Conservation (phyloP, 2,113 vertebrate species). For the Carlito syrichta region DNA sequence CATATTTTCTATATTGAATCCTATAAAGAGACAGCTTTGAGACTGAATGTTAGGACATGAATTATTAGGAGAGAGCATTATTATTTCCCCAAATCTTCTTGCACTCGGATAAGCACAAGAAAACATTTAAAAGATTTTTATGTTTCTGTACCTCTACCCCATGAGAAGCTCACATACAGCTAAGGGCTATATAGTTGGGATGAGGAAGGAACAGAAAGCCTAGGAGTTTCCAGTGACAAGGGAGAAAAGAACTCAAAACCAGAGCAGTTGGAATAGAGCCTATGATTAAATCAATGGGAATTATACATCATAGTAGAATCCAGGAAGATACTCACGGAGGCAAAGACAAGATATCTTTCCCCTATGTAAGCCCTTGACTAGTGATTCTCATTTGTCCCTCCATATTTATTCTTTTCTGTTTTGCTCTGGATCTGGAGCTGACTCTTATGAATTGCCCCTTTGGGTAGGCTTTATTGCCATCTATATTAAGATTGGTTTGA, state of each 20-base stretch:
- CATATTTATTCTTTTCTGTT: not conserved
- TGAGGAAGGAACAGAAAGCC: not conserved
- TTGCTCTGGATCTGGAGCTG: not conserved
- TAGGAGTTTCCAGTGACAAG: not conserved
- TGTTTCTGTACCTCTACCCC: not conserved
- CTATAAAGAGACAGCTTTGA: not conserved
- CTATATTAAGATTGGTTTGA: not conserved
- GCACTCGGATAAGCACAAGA: not conserved
- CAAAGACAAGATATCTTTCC: not conserved
- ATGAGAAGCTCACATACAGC: not conserved
- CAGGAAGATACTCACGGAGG: not conserved
- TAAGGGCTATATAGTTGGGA: not conserved
- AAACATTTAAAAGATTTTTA: not conserved
- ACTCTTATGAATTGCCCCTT: not conserved
- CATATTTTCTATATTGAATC: not conserved
- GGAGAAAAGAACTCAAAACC: not conserved
- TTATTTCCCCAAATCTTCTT: not conserved
- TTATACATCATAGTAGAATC: not conserved
- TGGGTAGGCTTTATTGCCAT: not conserved
- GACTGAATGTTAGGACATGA: not conserved
- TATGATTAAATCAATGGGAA: not conserved
- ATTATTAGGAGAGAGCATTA: not conserved
- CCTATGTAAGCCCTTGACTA: not conserved
- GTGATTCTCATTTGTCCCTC: not conserved
- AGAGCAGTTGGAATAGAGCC: not conserved